These are phyloP conservation scores for Dipodomys ordii DNA, from an alignment of 2,113 vertebrate species.

Conservation along the genomic window DNA sequence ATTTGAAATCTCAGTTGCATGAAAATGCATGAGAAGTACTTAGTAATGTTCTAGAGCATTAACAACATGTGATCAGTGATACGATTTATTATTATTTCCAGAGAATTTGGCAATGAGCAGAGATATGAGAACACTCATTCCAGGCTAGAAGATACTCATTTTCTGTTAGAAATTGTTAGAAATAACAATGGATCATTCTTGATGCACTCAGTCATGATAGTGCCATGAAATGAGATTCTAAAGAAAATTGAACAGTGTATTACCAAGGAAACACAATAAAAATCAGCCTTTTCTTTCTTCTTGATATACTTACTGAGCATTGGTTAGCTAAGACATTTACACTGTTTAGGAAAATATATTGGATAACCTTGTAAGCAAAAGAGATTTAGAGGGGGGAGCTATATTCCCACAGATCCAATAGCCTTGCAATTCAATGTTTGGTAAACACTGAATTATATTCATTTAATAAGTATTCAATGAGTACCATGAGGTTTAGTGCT, in stretches of 20 bases:
- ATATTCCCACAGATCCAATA: neutral
- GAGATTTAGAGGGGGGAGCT: neutral
- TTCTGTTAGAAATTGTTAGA: neutral
- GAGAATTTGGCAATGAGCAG: neutral
- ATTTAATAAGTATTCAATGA: neutral
- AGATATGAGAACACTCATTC: neutral
- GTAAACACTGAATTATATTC: neutral
- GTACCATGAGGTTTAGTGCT: no score
- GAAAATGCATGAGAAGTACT: neutral
- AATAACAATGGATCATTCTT: neutral
- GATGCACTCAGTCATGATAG: neutral
- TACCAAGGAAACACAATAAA: neutral
- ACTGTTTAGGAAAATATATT: neutral
- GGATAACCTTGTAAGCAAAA: neutral
- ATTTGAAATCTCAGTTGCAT: neutral
- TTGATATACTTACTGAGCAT: conserved; percentile 2
- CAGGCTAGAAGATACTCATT: neutral
- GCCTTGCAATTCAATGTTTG: neutral
- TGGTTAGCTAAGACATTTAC: neutral
- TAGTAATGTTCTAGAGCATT: neutral
- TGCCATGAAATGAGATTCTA: neutral
- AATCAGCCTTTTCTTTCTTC: conserved; percentile 4
- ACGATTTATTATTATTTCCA: neutral
- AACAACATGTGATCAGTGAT: neutral
- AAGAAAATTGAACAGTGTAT: neutral